Base-by-base conservation (phyloP, 2,888 invertebrate genomes). In the Netelia melanura region DNA sequence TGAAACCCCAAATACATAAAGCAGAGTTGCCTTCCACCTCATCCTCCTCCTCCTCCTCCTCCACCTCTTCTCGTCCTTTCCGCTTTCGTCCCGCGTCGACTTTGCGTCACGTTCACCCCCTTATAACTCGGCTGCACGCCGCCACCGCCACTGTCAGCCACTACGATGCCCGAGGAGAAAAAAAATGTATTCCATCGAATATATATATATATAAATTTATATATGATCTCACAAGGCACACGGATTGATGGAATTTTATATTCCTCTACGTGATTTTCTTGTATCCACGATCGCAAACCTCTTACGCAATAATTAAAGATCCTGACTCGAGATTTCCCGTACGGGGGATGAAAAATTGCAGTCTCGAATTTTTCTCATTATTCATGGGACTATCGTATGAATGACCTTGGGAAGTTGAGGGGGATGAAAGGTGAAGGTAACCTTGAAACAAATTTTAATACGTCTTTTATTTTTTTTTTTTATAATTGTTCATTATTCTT, bases 231-330 rank as follows among this genome's bases (percentile, higher is more conserved):
- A 76, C 79, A 76, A 54, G 77, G 21, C 58, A 71, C 88, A 90
- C 91, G 89, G 91, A 93, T 93, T 93, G 92, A 93, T 93, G 92
- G 93, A 93, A 93, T 93, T 93, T 93, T 93, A 93, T 92, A 93
- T 93, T 93, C 91, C 89, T 88, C 87, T 85, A 87, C 92, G 90
- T 91, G 92, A 92, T 93, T 93, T 38, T 91, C 90, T 90, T 89
- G 87, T 88, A 87, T 84, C 71, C 65, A 38, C 64, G 9, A 70
- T 11, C 79, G 30, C 71, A 23, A 64, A 65, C 30, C 5, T 52
- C 23, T 23, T 38, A 17, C 17, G 30, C 56, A 52, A 61, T 70
- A 62, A 68, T 5, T 25, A 30, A 64, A n/a, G 62, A 70, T 38
- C 38, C 38, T 38, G 38, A 5, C 38, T 38, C 38, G 38, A 38